Percentiles rank a stretch among this genome's conserved stretches.
These are phyloP conservation scores for Rhineura floridana DNA, from an alignment of 2,113 vertebrate species.

Conservation along the genomic window DNA sequence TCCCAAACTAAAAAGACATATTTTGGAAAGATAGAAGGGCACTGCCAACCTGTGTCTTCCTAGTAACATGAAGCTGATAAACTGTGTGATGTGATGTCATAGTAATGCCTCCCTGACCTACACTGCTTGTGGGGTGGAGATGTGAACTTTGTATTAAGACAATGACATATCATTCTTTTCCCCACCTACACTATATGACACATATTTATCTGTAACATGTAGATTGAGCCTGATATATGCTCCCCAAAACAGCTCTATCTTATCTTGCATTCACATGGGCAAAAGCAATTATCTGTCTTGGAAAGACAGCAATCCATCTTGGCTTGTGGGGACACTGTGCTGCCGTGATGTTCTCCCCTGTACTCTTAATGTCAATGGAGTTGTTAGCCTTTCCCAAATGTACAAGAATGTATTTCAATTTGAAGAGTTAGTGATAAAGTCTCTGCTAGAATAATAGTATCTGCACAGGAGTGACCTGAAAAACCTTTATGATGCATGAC, in stretches of 20 bases:
- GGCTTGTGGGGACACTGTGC: background rate
- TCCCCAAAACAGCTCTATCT: background rate
- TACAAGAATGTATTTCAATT: background rate
- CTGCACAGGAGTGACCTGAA: background rate
- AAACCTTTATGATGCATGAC: background rate
- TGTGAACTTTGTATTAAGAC: background rate
- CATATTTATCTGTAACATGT: background rate
- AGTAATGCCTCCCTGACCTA: background rate
- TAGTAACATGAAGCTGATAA: background rate
- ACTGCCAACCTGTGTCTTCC: background rate
- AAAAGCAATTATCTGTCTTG: background rate
- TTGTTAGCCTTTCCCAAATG: background rate
- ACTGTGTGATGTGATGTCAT: background rate
- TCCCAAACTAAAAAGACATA: background rate
- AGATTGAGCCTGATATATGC: background rate
- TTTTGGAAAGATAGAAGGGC: background rate
- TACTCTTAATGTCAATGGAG: background rate
- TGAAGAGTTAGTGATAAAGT: background rate
- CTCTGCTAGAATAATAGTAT: background rate
- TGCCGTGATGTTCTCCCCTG: background rate
- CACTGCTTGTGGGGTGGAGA: background rate
- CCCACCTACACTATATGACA: background rate
- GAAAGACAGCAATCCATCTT: background rate
- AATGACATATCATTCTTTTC: background rate
- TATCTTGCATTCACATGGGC: background rate